Conservation (phyloP, 1,140 invertebrate species). For the Luehdorfia chinensis region DNA sequence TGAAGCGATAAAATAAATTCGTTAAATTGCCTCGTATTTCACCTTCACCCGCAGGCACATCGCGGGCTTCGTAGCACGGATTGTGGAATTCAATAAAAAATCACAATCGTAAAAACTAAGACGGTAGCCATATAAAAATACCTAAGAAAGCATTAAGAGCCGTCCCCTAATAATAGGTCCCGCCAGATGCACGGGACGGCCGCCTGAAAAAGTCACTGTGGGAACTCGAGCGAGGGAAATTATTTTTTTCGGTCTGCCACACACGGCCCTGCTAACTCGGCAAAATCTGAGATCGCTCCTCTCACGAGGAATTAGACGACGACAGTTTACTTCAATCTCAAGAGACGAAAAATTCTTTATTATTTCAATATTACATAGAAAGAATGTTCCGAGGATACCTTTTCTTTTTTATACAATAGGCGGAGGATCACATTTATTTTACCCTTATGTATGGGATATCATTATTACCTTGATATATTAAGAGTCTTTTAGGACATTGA, state of each 20-base stretch:
- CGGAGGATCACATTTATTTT: conserved; percentile 8
- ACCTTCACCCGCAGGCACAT: conserved; percentile 56
- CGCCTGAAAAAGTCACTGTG: conserved; percentile 70
- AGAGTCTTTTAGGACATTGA: too few species aligned
- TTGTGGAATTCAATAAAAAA: conserved; percentile 70
- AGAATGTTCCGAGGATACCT: conserved; percentile 2
- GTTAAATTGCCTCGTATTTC: conserved; percentile 64
- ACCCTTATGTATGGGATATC: conserved; percentile 5
- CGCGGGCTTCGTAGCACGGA: conserved; percentile 34
- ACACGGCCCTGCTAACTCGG: conserved; percentile 69
- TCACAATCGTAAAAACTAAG: conserved; percentile 73
- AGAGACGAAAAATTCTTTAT: conserved; percentile 14
- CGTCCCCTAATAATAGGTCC: conserved; percentile 72
- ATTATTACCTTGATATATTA: neutral
- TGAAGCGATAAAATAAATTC: conserved; percentile 68
- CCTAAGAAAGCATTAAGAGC: conserved; percentile 71
- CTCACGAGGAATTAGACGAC: conserved; percentile 40
- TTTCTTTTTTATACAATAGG: conserved; percentile 13
- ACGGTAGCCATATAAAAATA: conserved; percentile 71
- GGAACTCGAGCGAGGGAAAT: conserved; percentile 69
- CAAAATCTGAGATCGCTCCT: conserved; percentile 55
- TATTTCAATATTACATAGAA: conserved; percentile 14
- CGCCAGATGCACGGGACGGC: conserved; percentile 72
- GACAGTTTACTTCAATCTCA: conserved; percentile 31
- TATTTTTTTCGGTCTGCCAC: conserved; percentile 76